Base-by-base conservation (phyloP, 2,888 invertebrate species). In the Drosophila yooni region DNA sequence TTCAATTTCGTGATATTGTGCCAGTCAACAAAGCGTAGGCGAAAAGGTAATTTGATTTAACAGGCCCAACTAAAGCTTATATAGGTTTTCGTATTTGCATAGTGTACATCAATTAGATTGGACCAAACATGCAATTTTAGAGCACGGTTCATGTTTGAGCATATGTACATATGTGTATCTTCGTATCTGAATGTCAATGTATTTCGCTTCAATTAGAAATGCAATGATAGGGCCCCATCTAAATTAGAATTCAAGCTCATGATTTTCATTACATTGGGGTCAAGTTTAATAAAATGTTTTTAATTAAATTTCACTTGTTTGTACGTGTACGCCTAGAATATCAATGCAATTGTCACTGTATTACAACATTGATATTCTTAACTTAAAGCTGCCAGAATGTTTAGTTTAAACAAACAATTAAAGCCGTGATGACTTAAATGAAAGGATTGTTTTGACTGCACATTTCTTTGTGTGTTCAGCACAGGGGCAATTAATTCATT, bases 1-100 rank as follows among this genome's bases (percentile, higher is more conserved):
- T 85, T 86, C 78, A 73, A 90, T 89, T 86, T 90, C 81, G 75
- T 70, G 64, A 67, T 70, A 66, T 71, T 74, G 58, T 60, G 53
- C 29, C 40, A 10, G 62, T 13, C 61, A 58, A 70, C 67, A 56
- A 70, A 58, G 61, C 56, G 63, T 53, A 59, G 60, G 57, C 73
- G 54, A 70, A 65, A 69, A 84, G 84, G 78, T 87, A 90, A 90
- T 85, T 89, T 88, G 74, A 89, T 90, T 85, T 81, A 70, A 90
- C 88, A 74, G 62, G 40, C 56, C 40, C 36, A 67, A 71, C 65
- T 62, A 74, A 21, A 56, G 38, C 33, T 67, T 57, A 56, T 51
- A 68, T 58, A 62, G 29, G 15, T 38, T 78, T 72, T 27, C 25
- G 51, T 57, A 66, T 79, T 74, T 79, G 79, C 80, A 67, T 78